Conservation (phyloP, 35 echinoderm and acorn worm genomes). For the Diadema setosum region DNA sequence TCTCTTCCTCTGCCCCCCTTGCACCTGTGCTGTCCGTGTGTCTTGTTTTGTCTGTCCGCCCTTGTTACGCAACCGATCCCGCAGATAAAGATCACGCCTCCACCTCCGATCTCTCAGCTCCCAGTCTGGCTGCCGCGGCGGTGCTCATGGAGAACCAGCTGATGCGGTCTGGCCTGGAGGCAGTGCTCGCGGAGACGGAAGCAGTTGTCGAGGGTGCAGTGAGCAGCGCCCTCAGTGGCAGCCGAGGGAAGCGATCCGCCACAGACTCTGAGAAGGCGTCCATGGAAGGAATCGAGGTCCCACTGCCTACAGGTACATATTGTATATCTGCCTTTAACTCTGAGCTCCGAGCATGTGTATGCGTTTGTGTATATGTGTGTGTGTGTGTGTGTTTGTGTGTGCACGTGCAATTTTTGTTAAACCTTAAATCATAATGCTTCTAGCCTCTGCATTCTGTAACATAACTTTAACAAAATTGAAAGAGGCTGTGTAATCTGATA, state of each 20-base stretch:
- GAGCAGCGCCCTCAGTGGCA: neutral
- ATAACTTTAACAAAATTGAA: too few species aligned
- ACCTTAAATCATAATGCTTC: too few species aligned
- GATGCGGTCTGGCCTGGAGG: conserved; percentile 7
- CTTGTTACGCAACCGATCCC: neutral
- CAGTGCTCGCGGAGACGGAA: neutral
- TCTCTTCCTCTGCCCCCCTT: neutral
- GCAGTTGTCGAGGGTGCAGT: conserved; percentile 9
- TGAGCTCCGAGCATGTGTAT: too few species aligned
- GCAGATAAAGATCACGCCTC: conserved; percentile 85
- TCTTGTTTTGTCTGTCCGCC: neutral
- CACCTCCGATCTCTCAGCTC: conserved; percentile 76
- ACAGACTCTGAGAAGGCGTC: neutral
- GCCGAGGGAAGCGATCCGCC: neutral
- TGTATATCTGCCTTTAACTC: too few species aligned
- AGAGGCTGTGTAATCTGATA: too few species aligned
- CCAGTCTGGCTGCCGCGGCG: conserved; percentile 35
- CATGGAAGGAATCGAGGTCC: neutral
- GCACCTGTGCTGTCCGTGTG: neutral
- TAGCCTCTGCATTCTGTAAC: too few species aligned
- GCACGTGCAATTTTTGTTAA: too few species aligned
- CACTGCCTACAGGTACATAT: neutral
- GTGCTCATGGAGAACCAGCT: conserved; percentile 65
- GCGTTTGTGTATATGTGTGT: too few species aligned
- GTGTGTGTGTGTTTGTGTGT: too few species aligned